A percentile compares a stretch with the other conserved stretches of the same genome.
Conservation (phyloP, 2,113 vertebrate genomes). For the Pelecanus crispus region DNA sequence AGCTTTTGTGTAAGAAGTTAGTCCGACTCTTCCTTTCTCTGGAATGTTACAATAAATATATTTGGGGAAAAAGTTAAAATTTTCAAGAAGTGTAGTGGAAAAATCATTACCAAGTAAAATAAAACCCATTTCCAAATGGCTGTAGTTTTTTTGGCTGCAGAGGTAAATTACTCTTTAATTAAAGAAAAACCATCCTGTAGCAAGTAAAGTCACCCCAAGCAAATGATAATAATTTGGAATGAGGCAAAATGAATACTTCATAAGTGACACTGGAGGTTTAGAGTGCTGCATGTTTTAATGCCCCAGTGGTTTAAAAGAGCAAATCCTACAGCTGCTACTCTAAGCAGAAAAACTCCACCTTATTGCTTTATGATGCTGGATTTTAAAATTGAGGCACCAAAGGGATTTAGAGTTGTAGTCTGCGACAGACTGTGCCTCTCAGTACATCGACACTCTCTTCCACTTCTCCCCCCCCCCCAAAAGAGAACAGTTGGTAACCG, state of each 20-base stretch:
- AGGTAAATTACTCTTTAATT: constrained; percentile 59
- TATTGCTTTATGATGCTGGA: constrained; percentile 20
- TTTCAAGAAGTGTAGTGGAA: neutral
- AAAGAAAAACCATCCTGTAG: constrained; percentile 26
- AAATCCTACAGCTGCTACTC: constrained; percentile 40
- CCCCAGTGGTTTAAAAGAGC: constrained; percentile 42
- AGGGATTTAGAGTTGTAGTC: constrained; percentile 35
- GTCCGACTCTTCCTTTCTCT: neutral
- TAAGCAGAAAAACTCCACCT: constrained; percentile 37
- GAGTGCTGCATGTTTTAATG: constrained; percentile 11
- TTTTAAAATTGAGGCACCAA: constrained; percentile 21
- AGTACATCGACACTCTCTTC: neutral
- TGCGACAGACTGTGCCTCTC: constrained; percentile 38
- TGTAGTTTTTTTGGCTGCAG: neutral
- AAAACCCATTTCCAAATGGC: neutral
- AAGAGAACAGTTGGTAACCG: constrained; percentile 5
- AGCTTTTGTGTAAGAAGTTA: neutral
- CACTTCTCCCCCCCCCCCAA: neutral
- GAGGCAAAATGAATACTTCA: constrained; percentile 43
- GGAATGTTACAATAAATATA: neutral
- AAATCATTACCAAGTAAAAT: neutral
- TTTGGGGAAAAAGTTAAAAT: neutral
- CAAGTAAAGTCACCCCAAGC: constrained; percentile 48
- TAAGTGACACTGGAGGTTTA: constrained; percentile 16
- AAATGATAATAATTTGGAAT: constrained; percentile 44